These are phyloP conservation scores for Vespertilio murinus DNA, from an alignment of 2,797 vertebrate genomes.

Conservation along the genomic window DNA sequence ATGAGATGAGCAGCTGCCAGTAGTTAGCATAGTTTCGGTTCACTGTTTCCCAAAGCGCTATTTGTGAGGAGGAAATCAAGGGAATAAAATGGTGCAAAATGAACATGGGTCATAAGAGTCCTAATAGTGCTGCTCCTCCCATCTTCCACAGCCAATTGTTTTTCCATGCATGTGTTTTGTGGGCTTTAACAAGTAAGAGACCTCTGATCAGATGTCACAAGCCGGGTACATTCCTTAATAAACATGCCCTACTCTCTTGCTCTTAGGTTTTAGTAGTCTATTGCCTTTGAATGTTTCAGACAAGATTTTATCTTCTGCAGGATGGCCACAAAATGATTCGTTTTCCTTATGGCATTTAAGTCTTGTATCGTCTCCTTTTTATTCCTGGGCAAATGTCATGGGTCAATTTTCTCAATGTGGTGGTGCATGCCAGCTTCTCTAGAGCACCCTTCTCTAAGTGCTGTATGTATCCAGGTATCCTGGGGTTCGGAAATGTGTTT, in stretches of 20 bases:
- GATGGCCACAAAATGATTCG: background rate
- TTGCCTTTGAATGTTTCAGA: background rate
- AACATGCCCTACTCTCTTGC: background rate
- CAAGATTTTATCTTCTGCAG: background rate
- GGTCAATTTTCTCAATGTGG: background rate
- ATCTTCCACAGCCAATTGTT: background rate
- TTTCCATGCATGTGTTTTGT: background rate
- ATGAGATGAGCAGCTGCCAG: constrained; percentile 71
- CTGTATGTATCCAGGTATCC: background rate
- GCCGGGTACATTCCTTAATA: background rate
- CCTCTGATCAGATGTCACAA: background rate
- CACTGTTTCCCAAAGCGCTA: constrained; percentile 45
- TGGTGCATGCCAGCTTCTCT: background rate
- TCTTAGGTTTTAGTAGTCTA: background rate
- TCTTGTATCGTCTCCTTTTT: background rate
- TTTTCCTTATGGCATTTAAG: background rate
- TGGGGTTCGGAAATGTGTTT: background rate
- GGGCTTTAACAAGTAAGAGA: background rate
- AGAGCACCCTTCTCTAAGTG: background rate
- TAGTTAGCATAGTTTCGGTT: constrained; percentile 65
- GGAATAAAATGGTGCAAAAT: background rate
- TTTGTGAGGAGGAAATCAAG: background rate
- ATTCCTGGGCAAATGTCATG: background rate
- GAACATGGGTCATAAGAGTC: background rate
- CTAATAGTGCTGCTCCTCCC: background rate